Percentiles rank a stretch among this genome's conserved stretches.
phyloP scores from a whole-genome alignment of 1,140 invertebrate genomes.

The Apocrypta bakeri region DNA sequence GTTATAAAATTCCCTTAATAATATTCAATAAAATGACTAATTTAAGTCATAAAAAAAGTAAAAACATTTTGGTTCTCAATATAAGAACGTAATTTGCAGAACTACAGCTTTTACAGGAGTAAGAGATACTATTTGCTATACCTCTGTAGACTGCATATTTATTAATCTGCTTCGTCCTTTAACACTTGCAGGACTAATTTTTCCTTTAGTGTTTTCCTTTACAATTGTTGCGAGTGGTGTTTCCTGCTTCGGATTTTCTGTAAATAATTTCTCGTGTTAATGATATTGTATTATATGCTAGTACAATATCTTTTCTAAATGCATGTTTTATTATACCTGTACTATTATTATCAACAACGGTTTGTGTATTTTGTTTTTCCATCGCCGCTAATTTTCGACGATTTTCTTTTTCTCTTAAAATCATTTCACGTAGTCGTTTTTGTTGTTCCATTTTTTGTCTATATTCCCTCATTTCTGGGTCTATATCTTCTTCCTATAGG shows the following conservation, averaged over 20 bases:
- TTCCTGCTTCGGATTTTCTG: conserved; percentile 58
- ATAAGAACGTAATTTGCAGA: conserved; percentile 31
- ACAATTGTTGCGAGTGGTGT: conserved; percentile 54
- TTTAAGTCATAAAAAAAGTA: conserved; percentile 8
- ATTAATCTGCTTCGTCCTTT: conserved; percentile 60
- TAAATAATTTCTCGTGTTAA: too few species aligned
- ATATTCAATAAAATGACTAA: neutral
- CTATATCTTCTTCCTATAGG: conserved; percentile 72
- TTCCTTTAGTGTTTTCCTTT: conserved; percentile 61
- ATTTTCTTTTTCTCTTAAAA: conserved; percentile 79
- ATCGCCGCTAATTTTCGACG: conserved; percentile 76
- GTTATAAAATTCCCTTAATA: conserved; percentile 19
- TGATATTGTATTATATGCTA: too few species aligned
- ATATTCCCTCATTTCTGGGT: conserved; percentile 79
- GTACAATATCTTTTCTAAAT: too few species aligned
- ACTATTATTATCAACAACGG: conserved; percentile 50
- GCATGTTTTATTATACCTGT: conserved; percentile 55
- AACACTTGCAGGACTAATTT: conserved; percentile 53
- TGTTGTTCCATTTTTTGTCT: conserved; percentile 81
- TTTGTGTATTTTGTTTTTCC: conserved; percentile 67
- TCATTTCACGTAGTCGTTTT: conserved; percentile 77
- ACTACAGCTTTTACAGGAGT: conserved; percentile 37
- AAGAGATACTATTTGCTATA: conserved; percentile 62
- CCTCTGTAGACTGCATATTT: conserved; percentile 66
- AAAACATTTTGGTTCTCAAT: neutral